phyloP scores from a whole-genome alignment of 2,888 invertebrate genomes.

The Daptonema setosum region DNA sequence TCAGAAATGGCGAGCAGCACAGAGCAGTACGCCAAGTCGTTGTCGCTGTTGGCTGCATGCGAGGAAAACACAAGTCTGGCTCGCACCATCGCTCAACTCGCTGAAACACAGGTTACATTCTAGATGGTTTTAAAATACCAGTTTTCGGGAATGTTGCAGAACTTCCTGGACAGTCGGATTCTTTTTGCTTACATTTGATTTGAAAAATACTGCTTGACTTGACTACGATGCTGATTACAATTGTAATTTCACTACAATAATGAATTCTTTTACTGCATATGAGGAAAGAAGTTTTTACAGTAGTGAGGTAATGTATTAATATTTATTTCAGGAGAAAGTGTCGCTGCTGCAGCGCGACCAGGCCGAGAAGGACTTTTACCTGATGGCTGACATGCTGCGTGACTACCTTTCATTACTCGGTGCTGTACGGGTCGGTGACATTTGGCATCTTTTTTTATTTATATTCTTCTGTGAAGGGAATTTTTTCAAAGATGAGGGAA shows the following conservation, averaged over 20 bases:
- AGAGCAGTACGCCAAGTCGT: slow-evolving; percentile 57
- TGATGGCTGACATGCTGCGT: slow-evolving; percentile 75
- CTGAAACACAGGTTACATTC: slow-evolving; percentile 52
- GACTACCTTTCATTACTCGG: slow-evolving; percentile 77
- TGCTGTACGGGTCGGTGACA: slow-evolving; percentile 49
- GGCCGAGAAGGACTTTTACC: slow-evolving; percentile 76
- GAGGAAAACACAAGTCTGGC: slow-evolving; percentile 70
- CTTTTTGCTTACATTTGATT: no score
- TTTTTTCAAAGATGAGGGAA: no score
- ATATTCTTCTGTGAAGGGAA: no score
- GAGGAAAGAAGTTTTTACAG: no score
- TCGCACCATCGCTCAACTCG: slow-evolving; percentile 63
- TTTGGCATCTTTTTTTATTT: not conserved
- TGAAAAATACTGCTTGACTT: no score
- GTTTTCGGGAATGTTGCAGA: no score
- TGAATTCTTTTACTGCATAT: no score
- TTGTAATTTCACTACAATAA: no score
- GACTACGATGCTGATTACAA: no score
- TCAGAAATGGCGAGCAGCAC: slow-evolving; percentile 52
- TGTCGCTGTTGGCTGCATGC: slow-evolving; percentile 67
- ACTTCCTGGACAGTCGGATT: no score
- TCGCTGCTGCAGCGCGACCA: slow-evolving; percentile 71
- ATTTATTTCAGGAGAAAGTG: slow-evolving; percentile 34
- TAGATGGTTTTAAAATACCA: no score
- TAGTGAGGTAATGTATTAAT: no score